Percentiles rank a stretch among this genome's conserved stretches.
Conservation (phyloP, 2,113 vertebrate species). For the Taxidea taxus region DNA sequence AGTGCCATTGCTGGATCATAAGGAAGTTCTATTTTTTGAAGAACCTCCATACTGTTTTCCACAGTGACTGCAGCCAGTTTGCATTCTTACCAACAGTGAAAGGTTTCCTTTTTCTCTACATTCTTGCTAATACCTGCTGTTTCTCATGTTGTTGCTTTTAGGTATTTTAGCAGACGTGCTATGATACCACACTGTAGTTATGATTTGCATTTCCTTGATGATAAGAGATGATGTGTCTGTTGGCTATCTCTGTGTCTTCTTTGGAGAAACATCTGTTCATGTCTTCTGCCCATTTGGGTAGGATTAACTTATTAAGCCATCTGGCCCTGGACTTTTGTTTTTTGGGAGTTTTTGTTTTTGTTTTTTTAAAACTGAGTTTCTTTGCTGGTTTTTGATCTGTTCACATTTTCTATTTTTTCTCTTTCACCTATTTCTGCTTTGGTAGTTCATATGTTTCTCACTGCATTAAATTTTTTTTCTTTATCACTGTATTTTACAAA, state of each 20-base stretch:
- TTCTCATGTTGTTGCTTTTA: background rate
- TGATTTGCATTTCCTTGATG: background rate
- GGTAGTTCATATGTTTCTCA: background rate
- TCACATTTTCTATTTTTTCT: background rate
- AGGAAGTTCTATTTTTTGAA: background rate
- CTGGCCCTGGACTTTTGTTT: background rate
- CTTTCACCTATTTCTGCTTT: background rate
- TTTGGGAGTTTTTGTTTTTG: background rate
- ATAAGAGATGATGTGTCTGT: background rate
- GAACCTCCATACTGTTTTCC: background rate
- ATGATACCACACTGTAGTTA: background rate
- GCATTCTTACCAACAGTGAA: background rate
- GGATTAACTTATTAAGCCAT: background rate
- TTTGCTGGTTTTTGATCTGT: background rate
- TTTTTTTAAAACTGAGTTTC: background rate
- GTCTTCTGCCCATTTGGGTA: background rate
- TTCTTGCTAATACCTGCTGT: background rate
- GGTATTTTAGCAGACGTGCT: background rate
- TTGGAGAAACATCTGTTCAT: background rate
- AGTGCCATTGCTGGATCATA: background rate
- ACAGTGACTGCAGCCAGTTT: background rate
- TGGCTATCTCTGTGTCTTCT: background rate
- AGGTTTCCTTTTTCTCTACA: background rate
- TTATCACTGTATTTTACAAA: too few species aligned
- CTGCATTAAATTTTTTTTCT: too few species aligned